A percentile compares a stretch with the other conserved stretches of the same genome.
These are phyloP conservation scores for Thamnophis sirtalis DNA, from an alignment of 2,113 vertebrate genomes.

Conservation along the genomic window DNA sequence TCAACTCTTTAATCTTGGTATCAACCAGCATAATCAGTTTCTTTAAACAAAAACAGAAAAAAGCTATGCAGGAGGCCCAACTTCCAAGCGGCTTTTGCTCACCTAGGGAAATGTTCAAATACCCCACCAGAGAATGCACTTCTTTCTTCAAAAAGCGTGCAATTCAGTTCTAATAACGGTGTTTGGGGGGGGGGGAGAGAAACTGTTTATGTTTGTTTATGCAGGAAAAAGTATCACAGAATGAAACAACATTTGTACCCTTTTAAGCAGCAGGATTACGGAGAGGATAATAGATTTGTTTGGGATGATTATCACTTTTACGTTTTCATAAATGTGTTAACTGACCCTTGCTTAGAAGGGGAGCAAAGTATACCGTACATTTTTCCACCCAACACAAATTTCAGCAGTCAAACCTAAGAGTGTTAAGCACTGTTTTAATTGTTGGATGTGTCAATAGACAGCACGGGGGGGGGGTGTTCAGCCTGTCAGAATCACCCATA, in stretches of 20 bases:
- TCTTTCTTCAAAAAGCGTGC: neutral
- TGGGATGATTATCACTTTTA: slow-evolving; percentile 61
- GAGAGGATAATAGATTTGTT: neutral
- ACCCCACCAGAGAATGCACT: neutral
- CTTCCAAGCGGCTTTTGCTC: neutral
- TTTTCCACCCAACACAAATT: slow-evolving; percentile 57
- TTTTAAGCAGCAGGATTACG: neutral
- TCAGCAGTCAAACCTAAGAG: slow-evolving; percentile 38
- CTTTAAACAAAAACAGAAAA: neutral
- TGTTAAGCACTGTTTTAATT: slow-evolving; percentile 48
- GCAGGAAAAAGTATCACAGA: neutral
- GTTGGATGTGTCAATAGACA: slow-evolving; percentile 65
- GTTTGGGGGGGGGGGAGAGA: neutral
- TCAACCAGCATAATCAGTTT: neutral
- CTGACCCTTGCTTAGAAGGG: slow-evolving; percentile 61
- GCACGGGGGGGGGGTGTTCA: slow-evolving; percentile 49
- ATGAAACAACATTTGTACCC: neutral
- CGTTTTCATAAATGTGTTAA: slow-evolving; percentile 54
- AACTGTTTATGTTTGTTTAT: neutral
- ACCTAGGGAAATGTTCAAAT: neutral
- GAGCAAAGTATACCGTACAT: slow-evolving; percentile 42
- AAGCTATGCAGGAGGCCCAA: neutral
- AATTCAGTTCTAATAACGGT: neutral
- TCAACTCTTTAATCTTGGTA: neutral
- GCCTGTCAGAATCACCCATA: slow-evolving; percentile 44